Evolutionary conservation across 2,888 invertebrate species (phyloP).

Genomic region (Herminia tarsipennalis): DNA sequence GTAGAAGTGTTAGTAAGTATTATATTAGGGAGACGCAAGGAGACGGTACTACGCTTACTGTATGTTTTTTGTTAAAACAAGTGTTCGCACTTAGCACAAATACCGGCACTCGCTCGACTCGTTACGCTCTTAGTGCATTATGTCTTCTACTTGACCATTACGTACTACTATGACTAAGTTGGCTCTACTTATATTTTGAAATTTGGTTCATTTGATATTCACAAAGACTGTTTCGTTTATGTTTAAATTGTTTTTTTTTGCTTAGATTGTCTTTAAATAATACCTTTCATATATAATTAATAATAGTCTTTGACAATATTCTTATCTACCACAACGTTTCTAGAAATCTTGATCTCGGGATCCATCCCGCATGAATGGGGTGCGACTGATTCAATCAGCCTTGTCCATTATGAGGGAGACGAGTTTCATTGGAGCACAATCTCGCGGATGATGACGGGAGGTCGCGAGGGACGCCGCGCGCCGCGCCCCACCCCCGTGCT

Average conservation of each 20-base stretch:
- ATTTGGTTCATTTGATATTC: too few species aligned
- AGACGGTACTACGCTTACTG: too few species aligned
- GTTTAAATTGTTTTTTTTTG: too few species aligned
- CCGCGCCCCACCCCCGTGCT: constrained; percentile 19
- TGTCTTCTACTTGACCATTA: neutral
- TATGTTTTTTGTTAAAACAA: constrained; percentile 1
- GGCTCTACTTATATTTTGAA: too few species aligned
- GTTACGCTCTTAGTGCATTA: neutral
- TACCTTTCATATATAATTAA: too few species aligned
- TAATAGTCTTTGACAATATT: too few species aligned
- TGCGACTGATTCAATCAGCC: constrained; percentile 70
- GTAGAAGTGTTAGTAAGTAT: neutral
- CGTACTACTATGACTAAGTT: too few species aligned
- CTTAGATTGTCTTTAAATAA: too few species aligned
- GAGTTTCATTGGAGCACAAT: constrained; percentile 64
- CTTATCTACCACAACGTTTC: constrained; percentile 43
- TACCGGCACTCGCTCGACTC: neutral
- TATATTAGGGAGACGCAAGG: too few species aligned
- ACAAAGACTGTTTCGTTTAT: too few species aligned
- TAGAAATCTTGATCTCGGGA: constrained; percentile 59
- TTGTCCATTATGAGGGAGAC: constrained; percentile 66
- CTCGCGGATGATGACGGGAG: constrained; percentile 58
- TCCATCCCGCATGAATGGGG: constrained; percentile 67
- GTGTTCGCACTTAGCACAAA: neutral
- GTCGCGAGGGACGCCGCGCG: constrained; percentile 26